Evolutionary conservation across 2,113 vertebrate species (phyloP), one percentile per base, ranked within the genome.

Genomic region (Dasypus novemcinctus): DNA sequence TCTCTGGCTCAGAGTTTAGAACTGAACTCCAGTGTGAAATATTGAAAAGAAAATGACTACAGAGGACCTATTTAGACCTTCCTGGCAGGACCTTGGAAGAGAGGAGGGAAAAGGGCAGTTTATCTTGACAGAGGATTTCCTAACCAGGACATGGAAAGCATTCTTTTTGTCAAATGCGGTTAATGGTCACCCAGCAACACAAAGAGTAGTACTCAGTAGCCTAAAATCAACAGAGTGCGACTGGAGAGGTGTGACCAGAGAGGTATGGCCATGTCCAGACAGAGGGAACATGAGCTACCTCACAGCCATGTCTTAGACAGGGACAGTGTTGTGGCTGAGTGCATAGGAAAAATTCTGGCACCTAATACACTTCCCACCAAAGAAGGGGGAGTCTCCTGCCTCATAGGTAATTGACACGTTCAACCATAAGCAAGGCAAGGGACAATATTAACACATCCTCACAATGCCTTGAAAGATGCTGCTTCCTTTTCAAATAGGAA

Each of bases 41-140:
- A 97, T 91, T 96, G 63, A 82, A 61, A 59, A 85, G 66, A 90
- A 93, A 52, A 69, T 23, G 46, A 87, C 96, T 95, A 98, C 98
- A 98, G 98, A 98, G 97, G 36, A 29, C 95, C 97, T 86, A 98
- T 98, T 98, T 98, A 98, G 98, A 97, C 79, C 96, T 98, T 97
- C 68, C 96, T 98, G 98, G 98, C 98, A 98, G 93, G 95, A 96
- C 72, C 86, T 29, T 85, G 79, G 1, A 87, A 18, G 93, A 96
- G 63, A 78, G 41, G 46, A 92, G 94, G 94, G 76, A 59, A 59
- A 91, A 86, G 78, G 90, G 69, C 94, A 98, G 97, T 98, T 98
- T 97, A 89, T 96, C 97, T 97, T 97, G 97, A 98, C 78, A 97
- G 94, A 98, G 86, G 97, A 96, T 97, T 98, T 98, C 97, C 97